phyloP scores from a whole-genome alignment of 1,140 invertebrate species.

The Whitmania pigra region DNA sequence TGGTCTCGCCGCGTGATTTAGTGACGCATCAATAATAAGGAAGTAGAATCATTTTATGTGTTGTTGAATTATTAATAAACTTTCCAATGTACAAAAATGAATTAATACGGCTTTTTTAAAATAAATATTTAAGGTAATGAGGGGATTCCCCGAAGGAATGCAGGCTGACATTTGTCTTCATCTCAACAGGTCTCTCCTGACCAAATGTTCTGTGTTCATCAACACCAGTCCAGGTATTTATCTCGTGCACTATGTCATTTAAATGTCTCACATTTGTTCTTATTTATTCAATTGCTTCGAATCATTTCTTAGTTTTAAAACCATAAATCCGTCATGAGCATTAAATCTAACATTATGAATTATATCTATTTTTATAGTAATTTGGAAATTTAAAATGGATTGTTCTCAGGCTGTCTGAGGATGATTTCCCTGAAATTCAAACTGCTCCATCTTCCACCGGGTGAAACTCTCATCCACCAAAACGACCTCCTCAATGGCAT shows the following conservation, averaged over 20 bases:
- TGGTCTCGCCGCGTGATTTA: no score
- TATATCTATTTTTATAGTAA: no score
- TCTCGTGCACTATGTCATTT: not conserved
- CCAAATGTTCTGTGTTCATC: conserved; percentile 27
- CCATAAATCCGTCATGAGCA: no score
- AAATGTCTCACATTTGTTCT: no score
- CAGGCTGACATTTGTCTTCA: conserved; percentile 94
- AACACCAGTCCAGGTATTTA: conserved; percentile 25
- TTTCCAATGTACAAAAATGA: not conserved
- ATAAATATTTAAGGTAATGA: conserved; percentile 52
- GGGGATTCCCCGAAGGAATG: conserved; percentile 88
- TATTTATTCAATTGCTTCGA: no score
- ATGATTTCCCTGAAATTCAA: conserved; percentile 45
- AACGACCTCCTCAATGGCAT: conserved; percentile 90
- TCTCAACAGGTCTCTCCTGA: conserved; percentile 56
- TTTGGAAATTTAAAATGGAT: no score
- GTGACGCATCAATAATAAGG: no score
- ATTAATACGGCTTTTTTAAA: not conserved
- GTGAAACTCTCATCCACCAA: conserved; percentile 86
- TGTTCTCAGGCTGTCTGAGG: conserved; percentile 70
- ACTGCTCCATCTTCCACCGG: conserved; percentile 92
- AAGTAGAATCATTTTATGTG: no score
- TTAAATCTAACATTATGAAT: no score
- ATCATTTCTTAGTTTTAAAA: no score
- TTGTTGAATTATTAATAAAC: not conserved